These are phyloP conservation scores for Acleris cristana DNA, from an alignment of 2,888 invertebrate genomes.

Conservation along the genomic window DNA sequence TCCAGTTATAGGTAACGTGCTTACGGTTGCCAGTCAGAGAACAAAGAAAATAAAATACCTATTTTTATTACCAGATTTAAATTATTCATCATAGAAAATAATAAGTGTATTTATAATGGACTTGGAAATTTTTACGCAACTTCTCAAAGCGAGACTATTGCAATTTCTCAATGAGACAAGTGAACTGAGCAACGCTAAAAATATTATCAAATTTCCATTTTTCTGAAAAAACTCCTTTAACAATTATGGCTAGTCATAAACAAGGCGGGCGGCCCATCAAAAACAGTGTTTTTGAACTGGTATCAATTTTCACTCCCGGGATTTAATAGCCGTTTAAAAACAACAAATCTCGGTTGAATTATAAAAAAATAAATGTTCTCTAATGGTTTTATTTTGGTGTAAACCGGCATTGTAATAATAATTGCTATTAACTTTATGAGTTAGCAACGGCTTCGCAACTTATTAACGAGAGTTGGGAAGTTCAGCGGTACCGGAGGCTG, in stretches of 20 bases:
- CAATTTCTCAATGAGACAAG: constrained; percentile 22
- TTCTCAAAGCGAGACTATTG: constrained; percentile 13
- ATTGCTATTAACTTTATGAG: constrained; percentile 36
- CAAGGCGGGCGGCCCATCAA: constrained; percentile 29
- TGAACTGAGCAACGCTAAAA: constrained; percentile 28
- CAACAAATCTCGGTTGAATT: constrained; percentile 28
- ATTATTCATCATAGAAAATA: neutral
- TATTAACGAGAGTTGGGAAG: constrained; percentile 33
- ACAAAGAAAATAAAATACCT: too few relatives aligned
- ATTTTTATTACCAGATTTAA: too few relatives aligned
- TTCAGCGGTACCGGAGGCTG: constrained; percentile 17
- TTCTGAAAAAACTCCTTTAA: constrained; percentile 25
- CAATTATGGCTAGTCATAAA: constrained; percentile 37
- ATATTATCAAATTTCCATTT: constrained; percentile 31
- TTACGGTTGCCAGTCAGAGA: too few relatives aligned
- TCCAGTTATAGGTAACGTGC: too few relatives aligned
- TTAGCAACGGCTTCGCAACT: constrained; percentile 23
- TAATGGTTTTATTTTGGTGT: constrained; percentile 33
- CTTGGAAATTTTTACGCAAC: constrained; percentile 14
- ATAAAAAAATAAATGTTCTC: constrained; percentile 20
- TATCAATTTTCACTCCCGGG: constrained; percentile 37
- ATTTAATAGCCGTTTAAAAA: constrained; percentile 32
- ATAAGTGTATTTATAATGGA: neutral
- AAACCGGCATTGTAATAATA: constrained; percentile 37
- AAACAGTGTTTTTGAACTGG: constrained; percentile 32